Evolutionary conservation across 1,140 invertebrate genomes (phyloP).

Genomic region (Gyrodactylus bullatarudis): DNA sequence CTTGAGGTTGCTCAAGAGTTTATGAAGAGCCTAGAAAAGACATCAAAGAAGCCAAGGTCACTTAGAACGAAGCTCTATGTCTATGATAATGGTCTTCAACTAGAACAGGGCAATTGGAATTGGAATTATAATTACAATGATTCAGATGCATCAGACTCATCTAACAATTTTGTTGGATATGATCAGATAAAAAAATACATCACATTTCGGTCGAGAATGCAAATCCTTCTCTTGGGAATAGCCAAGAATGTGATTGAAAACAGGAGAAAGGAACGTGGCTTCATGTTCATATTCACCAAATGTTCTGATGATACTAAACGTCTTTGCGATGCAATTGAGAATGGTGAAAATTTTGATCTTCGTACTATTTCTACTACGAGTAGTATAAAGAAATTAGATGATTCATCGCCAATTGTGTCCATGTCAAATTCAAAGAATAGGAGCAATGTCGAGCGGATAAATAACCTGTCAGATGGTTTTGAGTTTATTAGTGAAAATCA

Average conservation of each 20-base stretch:
- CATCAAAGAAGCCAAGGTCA: background rate
- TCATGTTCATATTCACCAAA: background rate
- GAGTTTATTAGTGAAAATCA: background rate
- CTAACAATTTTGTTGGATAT: background rate
- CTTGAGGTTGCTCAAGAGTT: background rate
- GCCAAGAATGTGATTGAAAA: too few relatives aligned
- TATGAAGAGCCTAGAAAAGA: background rate
- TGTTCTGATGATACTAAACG: background rate
- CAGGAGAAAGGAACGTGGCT: background rate
- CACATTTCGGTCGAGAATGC: background rate
- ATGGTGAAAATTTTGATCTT: background rate
- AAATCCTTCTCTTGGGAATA: background rate
- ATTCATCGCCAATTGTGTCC: background rate
- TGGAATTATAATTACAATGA: too few relatives aligned
- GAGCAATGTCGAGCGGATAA: background rate
- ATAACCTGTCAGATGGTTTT: background rate
- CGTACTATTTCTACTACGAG: background rate
- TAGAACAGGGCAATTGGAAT: background rate
- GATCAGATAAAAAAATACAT: background rate
- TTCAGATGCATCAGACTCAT: background rate
- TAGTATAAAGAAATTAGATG: background rate
- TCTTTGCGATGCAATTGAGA: background rate
- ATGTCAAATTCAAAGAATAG: background rate
- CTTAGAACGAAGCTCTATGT: background rate
- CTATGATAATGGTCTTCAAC: background rate